phyloP scores from a whole-genome alignment of 2,113 vertebrate genomes.

The Eretmochelys imbricata region DNA sequence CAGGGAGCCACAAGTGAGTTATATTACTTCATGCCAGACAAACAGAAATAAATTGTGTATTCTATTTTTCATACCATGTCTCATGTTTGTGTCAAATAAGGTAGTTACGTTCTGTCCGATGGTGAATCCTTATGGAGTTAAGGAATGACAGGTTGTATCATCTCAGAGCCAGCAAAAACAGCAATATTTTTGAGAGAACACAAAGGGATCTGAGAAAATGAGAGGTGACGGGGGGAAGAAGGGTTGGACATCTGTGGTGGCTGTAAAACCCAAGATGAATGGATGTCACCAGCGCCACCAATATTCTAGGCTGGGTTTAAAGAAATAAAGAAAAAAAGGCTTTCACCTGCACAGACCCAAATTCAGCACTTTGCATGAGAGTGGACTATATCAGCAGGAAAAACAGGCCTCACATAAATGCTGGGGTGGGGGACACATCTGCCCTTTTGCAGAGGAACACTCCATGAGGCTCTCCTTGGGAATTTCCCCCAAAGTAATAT shows the following conservation, averaged over 20 bases:
- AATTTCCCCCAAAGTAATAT: neutral
- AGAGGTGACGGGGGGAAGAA: no score
- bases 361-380: neutral
- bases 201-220: neutral
- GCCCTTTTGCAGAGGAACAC: neutral
- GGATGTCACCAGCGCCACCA: neutral
- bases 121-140: neutral
- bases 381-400: accelerated
- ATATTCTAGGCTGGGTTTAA: neutral
- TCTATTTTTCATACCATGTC: neutral
- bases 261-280: neutral
- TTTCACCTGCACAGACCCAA: neutral
- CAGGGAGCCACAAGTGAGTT: neutral
- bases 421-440: neutral
- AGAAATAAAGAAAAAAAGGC: neutral
- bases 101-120: neutral
- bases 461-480: neutral
- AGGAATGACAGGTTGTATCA: neutral
- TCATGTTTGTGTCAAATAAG: neutral
- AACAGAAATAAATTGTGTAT: neutral
- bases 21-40: neutral
- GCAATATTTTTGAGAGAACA: neutral
- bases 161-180: constrained; percentile 27
- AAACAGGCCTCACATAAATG: neutral
- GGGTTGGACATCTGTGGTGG: neutral